Conservation (phyloP, 30 jellyfish, hydroid and myxozoan genomes). For the Rhopilema esculentum region DNA sequence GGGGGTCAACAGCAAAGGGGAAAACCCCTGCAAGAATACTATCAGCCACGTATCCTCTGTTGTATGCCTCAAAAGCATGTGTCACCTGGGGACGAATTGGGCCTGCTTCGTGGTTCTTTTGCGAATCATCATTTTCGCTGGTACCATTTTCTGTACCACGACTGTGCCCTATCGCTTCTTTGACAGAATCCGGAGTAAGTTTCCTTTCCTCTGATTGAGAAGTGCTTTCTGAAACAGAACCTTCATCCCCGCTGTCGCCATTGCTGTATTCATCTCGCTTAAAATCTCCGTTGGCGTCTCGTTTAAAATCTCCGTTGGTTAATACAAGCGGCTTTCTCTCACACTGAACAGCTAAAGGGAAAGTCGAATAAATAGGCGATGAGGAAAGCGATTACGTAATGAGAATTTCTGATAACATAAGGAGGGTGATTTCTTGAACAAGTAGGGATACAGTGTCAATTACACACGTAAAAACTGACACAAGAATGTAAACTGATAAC, state of each 20-base stretch:
- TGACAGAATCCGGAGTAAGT: conserved; percentile 3
- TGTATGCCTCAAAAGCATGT: conserved; percentile 67
- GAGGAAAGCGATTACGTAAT: no score
- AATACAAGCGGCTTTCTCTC: conserved; percentile 92
- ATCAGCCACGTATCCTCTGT: conserved; percentile 39
- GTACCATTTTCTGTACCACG: conserved; percentile 27
- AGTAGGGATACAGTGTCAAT: no score
- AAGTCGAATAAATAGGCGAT: no score
- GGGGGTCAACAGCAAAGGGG: conserved; percentile 87
- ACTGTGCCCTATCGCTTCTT: conserved; percentile 9
- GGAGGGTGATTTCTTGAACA: no score
- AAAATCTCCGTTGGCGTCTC: no score
- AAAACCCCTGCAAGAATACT: conserved; percentile 44
- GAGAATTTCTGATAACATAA: no score
- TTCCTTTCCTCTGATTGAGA: conserved; percentile 11
- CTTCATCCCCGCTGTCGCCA: conserved; percentile 44
- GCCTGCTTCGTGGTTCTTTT: conserved; percentile 42
- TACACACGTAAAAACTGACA: no score
- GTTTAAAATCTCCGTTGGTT: conserved; percentile 54
- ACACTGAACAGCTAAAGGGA: conserved; percentile 92
- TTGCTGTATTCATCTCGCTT: conserved; percentile 33
- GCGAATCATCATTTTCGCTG: conserved; percentile 28
- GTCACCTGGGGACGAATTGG: conserved; percentile 67
- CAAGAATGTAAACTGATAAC: no score
- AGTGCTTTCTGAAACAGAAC: conserved; percentile 17